phyloP scores from a whole-genome alignment of 2,797 vertebrate species.

The Toxotes lorentzi region DNA sequence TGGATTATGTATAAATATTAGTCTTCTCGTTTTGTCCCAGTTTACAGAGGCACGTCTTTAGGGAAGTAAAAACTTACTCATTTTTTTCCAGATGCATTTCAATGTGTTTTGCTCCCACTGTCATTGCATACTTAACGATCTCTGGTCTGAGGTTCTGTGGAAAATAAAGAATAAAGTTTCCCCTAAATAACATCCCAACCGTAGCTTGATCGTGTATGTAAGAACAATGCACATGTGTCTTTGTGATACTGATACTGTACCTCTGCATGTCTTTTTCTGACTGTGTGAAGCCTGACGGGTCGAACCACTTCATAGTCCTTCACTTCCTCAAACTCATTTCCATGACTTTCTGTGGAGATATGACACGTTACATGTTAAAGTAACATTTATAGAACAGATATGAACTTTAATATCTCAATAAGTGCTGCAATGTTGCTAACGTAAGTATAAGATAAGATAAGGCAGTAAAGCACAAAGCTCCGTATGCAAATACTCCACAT shows the following conservation, averaged over 20 bases:
- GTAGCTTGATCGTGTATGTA: neutral
- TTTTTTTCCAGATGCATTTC: constrained; percentile 84
- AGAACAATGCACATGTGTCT: neutral
- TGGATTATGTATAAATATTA: neutral
- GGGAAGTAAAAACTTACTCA: constrained; percentile 64
- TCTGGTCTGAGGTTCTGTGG: constrained; percentile 72
- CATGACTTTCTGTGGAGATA: constrained; percentile 71
- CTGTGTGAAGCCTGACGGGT: constrained; percentile 80
- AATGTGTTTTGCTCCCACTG: constrained; percentile 75
- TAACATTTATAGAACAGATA: no score
- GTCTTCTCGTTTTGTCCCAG: neutral
- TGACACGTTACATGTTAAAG: neutral
- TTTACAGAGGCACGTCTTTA: neutral
- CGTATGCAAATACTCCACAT: no score
- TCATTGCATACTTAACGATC: constrained; percentile 79
- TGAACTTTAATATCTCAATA: no score
- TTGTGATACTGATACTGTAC: constrained; percentile 46
- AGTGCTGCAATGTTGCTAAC: no score
- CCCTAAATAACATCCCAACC: fast-evolving
- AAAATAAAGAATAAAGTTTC: neutral
- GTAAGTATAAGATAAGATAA: no score
- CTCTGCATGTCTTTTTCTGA: constrained; percentile 80
- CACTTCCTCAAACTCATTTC: constrained; percentile 51
- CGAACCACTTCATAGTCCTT: constrained; percentile 81
- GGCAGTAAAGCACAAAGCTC: no score